Evolutionary conservation across 2,113 vertebrate species (phyloP).

Genomic region (Canis aureus): DNA sequence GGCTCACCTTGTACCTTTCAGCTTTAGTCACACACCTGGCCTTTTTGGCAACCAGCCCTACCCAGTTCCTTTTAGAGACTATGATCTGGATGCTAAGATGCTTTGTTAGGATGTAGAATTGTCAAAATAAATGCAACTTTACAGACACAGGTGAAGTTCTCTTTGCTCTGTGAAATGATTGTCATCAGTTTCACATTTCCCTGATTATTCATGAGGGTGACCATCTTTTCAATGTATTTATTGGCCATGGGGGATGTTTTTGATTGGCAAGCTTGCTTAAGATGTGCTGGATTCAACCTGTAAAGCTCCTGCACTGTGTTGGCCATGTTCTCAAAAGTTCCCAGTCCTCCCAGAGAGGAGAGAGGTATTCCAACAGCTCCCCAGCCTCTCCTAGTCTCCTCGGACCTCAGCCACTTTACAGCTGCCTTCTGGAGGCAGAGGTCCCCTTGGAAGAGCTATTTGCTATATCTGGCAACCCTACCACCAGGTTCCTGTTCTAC

Average conservation of each 20-base stretch:
- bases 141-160: not conserved
- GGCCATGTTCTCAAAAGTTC: not conserved
- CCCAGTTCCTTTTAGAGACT: not conserved
- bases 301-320: not conserved
- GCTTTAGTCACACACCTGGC: not conserved
- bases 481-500: not conserved
- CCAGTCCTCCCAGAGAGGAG: not conserved
- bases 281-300: not conserved
- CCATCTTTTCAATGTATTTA: not conserved
- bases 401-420: not conserved
- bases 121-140: not conserved
- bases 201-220: not conserved
- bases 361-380: not conserved
- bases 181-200: not conserved
- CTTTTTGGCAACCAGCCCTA: not conserved
- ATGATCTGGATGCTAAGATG: not conserved
- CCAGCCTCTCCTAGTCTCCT: not conserved
- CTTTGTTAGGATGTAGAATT: not conserved
- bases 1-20: not conserved
- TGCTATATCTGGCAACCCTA: not conserved
- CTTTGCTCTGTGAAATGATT: not conserved
- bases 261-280: not conserved
- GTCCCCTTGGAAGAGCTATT: not conserved
- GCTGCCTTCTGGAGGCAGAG: not conserved
- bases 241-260: not conserved